These are phyloP conservation scores for Crotophaga sulcirostris DNA, from an alignment of 2,113 vertebrate genomes.

Conservation along the genomic window DNA sequence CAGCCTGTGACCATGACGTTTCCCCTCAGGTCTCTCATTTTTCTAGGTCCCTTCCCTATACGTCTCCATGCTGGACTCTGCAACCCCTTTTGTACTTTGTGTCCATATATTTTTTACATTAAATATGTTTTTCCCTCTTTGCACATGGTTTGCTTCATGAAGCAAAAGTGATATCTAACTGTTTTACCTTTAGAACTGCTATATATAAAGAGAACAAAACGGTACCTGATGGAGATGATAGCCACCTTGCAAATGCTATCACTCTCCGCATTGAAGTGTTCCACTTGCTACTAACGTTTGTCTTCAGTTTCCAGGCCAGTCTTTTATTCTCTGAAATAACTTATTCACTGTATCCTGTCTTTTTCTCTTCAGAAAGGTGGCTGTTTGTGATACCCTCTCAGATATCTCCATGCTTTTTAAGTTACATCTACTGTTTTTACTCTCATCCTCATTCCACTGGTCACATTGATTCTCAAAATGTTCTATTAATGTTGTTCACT, in stretches of 20 bases:
- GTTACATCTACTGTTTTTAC: background rate
- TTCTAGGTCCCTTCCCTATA: background rate
- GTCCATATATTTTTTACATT: rapidly evolving
- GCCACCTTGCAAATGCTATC: background rate
- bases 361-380: background rate
- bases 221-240: background rate
- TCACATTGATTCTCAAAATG: background rate
- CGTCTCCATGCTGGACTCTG: background rate
- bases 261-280: background rate
- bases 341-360: background rate
- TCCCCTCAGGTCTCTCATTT: background rate
- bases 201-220: background rate
- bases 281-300: background rate
- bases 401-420: background rate
- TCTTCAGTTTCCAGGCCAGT: background rate
- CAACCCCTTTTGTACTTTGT: background rate
- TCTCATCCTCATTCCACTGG: background rate
- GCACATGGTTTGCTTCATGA: background rate
- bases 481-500: background rate
- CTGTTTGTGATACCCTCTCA: background rate
- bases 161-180: background rate
- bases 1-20: background rate
- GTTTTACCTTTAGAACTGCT: background rate
- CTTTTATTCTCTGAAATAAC: background rate
- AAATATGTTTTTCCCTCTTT: background rate